phyloP scores from a whole-genome alignment of 2,113 vertebrate species.

The Pristiophorus japonicus region DNA sequence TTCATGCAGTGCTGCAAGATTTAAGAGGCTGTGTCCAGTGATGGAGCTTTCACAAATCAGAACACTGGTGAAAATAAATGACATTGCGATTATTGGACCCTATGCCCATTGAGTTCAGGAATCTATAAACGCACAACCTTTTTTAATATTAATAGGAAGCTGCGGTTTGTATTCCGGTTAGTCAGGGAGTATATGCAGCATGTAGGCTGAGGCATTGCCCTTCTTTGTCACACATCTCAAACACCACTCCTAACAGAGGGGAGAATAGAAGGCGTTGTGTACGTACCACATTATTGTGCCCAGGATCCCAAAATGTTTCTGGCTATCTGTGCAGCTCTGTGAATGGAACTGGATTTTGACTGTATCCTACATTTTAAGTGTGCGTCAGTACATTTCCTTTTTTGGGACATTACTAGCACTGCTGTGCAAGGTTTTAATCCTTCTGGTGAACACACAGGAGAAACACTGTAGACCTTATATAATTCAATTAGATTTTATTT shows the following conservation, averaged over 20 bases:
- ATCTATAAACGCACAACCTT: neutral
- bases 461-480: neutral
- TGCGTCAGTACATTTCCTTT: neutral
- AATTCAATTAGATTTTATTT: constrained; percentile 2
- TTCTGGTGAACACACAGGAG: neutral
- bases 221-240: neutral
- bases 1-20: too few species aligned
- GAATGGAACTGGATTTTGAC: neutral
- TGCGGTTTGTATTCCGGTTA: too few species aligned
- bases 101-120: neutral
- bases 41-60: neutral
- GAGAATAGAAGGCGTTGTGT: neutral
- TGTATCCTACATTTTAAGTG: neutral
- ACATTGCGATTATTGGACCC: neutral
- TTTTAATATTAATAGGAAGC: neutral
- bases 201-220: neutral
- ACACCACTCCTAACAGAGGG: neutral
- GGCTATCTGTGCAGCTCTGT: neutral
- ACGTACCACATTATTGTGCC: neutral
- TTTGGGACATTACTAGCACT: neutral
- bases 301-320: neutral
- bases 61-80: neutral
- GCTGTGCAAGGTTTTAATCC: neutral
- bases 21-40: neutral
- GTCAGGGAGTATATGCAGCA: neutral